Conservation (phyloP, 2,888 invertebrate genomes). For the Alcis repandata region DNA sequence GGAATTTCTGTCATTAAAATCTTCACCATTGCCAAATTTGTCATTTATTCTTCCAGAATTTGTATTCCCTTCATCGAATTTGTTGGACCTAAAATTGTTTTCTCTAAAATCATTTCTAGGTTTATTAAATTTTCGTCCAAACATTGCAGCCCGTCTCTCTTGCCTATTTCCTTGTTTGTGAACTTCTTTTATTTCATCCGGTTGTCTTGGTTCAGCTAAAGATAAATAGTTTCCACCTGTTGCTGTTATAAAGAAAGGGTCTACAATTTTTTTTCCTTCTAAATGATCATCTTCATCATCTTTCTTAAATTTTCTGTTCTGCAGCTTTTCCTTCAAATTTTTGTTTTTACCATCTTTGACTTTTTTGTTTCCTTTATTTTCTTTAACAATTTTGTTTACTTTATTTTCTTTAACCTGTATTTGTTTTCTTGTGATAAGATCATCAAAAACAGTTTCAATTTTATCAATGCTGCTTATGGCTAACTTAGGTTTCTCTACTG, state of each 20-base stretch:
- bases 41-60: conserved; percentile 39
- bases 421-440: conserved; percentile 11
- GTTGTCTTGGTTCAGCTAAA: conserved; percentile 75
- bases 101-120: conserved; percentile 60
- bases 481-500: conserved; percentile 21
- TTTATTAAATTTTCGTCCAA: conserved; percentile 74
- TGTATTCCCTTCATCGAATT: conserved; percentile 46
- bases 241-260: conserved; percentile 81
- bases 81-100: conserved; percentile 51
- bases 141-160: conserved; percentile 78
- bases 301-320: conserved; percentile 70
- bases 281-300: conserved; percentile 51
- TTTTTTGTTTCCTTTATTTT: conserved; percentile 58
- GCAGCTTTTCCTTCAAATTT: conserved; percentile 73
- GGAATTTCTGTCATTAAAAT: conserved; percentile 28
- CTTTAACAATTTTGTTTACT: not conserved
- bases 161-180: conserved; percentile 78
- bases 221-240: conserved; percentile 81
- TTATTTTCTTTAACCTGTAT: not conserved
- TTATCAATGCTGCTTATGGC: conserved; percentile 1
- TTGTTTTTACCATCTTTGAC: conserved; percentile 73
- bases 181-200: conserved; percentile 78
- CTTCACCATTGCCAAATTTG: conserved; percentile 34
- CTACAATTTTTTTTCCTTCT: conserved; percentile 68
- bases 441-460: not conserved